A percentile compares a stretch with the other conserved stretches of the same genome.
Evolutionary conservation across 1,140 invertebrate species (phyloP).

Genomic region (Caenorhabditis elegans): WBcel235 BX284606.5:15757001-15757500

Average conservation of each 20-base stretch:
- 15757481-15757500: constrained; percentile 10
- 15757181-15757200: constrained; percentile 57
- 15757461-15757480: background rate
- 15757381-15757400: too few relatives aligned
- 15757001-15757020: too few relatives aligned
- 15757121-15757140: too few relatives aligned
- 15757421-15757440: background rate
- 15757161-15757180: constrained; percentile 60
- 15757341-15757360: background rate
- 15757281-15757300: too few relatives aligned
- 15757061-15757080: too few relatives aligned
- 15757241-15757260: background rate
- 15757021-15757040: too few relatives aligned
- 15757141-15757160: too few relatives aligned
- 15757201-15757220: background rate
- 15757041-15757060: too few relatives aligned
- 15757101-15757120: too few relatives aligned
- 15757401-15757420: background rate
- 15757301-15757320: too few relatives aligned
- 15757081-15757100: too few relatives aligned
- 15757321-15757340: background rate
- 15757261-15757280: background rate
- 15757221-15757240: background rate
- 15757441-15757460: background rate
- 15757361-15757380: background rate